phyloP scores from a whole-genome alignment of 2,888 invertebrate species.

The Oegoconia quadripuncta region DNA sequence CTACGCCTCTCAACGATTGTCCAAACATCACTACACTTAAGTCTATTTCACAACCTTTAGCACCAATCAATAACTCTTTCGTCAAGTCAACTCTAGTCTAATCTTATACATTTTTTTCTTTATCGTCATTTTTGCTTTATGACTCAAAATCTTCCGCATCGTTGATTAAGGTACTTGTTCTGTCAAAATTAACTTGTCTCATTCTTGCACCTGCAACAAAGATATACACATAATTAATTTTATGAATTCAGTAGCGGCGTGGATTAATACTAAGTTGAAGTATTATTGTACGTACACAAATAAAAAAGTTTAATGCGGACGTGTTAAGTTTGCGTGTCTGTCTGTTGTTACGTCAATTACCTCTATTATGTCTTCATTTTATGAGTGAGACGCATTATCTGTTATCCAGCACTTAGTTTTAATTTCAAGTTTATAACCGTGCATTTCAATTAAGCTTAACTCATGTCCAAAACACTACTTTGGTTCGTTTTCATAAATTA shows the following conservation, averaged over 20 bases:
- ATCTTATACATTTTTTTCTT: constrained; percentile 48
- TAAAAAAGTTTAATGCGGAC: constrained; percentile 36
- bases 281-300: no score
- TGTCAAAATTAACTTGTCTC: constrained; percentile 25
- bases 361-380: constrained; percentile 56
- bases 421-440: constrained; percentile 8
- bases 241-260: constrained; percentile 39
- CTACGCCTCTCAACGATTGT: constrained; percentile 28
- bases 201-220: constrained; percentile 62
- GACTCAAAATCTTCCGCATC: constrained; percentile 33
- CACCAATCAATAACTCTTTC: constrained; percentile 1
- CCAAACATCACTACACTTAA: constrained; percentile 14
- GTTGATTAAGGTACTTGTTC: constrained; percentile 25
- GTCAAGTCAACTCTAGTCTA: constrained; percentile 67
- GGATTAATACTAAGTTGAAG: no score
- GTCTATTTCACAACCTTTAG: neutral
- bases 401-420: neutral
- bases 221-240: constrained; percentile 42
- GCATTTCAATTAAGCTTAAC: constrained; percentile 6
- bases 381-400: constrained; percentile 33
- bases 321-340: constrained; percentile 45
- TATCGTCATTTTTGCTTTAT: constrained; percentile 41
- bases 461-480: no score
- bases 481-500: no score
- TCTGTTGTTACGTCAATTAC: constrained; percentile 46